These are phyloP conservation scores for Cichlasoma orientale DNA, from an alignment of 2,797 vertebrate genomes.

Conservation along the genomic window DNA sequence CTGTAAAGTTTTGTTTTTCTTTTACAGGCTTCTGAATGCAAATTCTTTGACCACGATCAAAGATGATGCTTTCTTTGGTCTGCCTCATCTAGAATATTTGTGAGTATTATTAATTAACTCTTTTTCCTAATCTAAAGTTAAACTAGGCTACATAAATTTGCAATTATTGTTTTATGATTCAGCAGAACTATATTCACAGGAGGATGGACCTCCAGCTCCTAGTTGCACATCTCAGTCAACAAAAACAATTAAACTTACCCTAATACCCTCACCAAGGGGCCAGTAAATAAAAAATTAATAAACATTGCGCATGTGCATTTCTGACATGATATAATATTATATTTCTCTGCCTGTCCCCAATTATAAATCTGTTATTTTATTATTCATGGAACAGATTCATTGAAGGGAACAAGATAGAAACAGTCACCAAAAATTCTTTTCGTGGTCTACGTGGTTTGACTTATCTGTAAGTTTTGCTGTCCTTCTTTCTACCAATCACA, in stretches of 20 bases:
- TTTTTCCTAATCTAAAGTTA: background rate
- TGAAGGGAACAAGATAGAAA: conserved; percentile 96
- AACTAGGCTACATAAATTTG: background rate
- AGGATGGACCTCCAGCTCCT: background rate
- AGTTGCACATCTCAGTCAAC: background rate
- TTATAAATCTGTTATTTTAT: background rate
- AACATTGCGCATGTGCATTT: background rate
- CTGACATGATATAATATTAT: background rate
- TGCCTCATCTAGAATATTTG: conserved; percentile 97
- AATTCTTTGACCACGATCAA: conserved; percentile 93
- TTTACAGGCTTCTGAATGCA: conserved; percentile 91
- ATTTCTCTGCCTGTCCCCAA: background rate
- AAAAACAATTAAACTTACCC: background rate
- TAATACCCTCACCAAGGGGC: background rate
- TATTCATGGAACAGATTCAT: conserved; percentile 86
- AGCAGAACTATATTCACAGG: background rate
- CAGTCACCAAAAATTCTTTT: conserved; percentile 90
- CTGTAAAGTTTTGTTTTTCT: background rate
- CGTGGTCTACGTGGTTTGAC: conserved; percentile 93
- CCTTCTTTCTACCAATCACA: background rate
- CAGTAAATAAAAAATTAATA: background rate
- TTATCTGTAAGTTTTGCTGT: conserved; percentile 90
- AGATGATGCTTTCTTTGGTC: conserved; percentile 94
- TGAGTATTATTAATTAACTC: conserved; percentile 78
- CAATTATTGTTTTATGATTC: background rate